These are phyloP conservation scores for Capricornis sumatraensis DNA, from an alignment of 2,113 vertebrate species.

Conservation along the genomic window DNA sequence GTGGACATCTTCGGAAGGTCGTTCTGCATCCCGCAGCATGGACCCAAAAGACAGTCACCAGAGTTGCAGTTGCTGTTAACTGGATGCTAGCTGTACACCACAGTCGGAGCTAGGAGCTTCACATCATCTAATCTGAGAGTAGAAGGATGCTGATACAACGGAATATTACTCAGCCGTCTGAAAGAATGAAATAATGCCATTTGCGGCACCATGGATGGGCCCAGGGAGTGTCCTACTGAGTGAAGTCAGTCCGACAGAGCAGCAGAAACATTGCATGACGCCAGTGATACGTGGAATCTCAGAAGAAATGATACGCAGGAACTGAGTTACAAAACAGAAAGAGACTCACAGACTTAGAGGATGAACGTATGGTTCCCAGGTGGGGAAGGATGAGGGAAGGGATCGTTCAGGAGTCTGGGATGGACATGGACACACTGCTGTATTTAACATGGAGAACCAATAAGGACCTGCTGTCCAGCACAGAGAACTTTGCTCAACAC, in stretches of 20 bases:
- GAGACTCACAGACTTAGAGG: not conserved
- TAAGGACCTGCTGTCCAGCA: no score
- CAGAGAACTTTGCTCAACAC: no score
- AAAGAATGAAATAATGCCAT: not conserved
- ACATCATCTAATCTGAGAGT: rapidly evolving
- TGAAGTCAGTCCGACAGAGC: not conserved
- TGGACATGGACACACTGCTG: no score
- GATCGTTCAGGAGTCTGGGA: rapidly evolving
- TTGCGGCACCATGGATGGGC: rapidly evolving
- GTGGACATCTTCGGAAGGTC: rapidly evolving
- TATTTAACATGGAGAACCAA: rapidly evolving
- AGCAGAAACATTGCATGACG: not conserved
- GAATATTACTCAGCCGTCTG: rapidly evolving
- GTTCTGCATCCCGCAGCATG: rapidly evolving
- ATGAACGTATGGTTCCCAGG: not conserved
- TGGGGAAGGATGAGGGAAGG: no score
- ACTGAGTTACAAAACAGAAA: not conserved
- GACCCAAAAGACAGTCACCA: not conserved
- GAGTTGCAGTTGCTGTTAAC: rapidly evolving
- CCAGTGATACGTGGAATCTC: not conserved
- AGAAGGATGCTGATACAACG: rapidly evolving
- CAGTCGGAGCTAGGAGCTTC: rapidly evolving
- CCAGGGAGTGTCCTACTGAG: not conserved
- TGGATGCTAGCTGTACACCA: rapidly evolving
- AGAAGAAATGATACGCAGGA: not conserved